Percentiles rank a stretch among this genome's conserved stretches.
Evolutionary conservation across 2,113 vertebrate species (phyloP).

Genomic region (Lepisosteus oculatus): DNA sequence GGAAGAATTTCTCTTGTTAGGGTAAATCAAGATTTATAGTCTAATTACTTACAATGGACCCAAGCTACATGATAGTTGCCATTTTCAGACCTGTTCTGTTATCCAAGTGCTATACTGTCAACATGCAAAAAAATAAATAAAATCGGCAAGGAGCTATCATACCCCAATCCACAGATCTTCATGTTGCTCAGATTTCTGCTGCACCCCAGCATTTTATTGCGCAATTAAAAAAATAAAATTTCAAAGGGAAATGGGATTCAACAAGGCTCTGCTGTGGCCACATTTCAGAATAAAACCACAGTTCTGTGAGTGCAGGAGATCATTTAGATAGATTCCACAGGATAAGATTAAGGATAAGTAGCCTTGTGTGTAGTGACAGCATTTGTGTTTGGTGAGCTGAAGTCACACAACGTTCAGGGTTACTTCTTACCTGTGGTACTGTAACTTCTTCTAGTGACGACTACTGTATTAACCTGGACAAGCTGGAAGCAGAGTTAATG

Average conservation of each 20-base stretch:
- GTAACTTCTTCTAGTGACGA: neutral
- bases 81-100: neutral
- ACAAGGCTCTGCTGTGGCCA: neutral
- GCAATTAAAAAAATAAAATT: neutral
- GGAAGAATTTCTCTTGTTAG: slow-evolving; percentile 19
- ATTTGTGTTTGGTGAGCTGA: too few relatives aligned
- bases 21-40: slow-evolving; percentile 24
- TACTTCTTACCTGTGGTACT: neutral
- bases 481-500: neutral
- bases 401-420: too few relatives aligned
- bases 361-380: too few relatives aligned
- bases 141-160: neutral
- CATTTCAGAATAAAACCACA: too few relatives aligned
- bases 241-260: neutral
- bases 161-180: slow-evolving; percentile 1
- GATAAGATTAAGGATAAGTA: too few relatives aligned
- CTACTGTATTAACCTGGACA: too few relatives aligned
- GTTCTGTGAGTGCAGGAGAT: too few relatives aligned
- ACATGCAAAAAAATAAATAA: neutral
- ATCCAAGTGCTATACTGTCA: neutral
- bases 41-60: slow-evolving; percentile 29
- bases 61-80: slow-evolving; percentile 11
- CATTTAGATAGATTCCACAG: too few relatives aligned
- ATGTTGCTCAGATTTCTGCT: neutral
- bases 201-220: neutral